Base-by-base conservation (phyloP, 1,140 invertebrate species). In the Amphibalanus amphitrite region DNA sequence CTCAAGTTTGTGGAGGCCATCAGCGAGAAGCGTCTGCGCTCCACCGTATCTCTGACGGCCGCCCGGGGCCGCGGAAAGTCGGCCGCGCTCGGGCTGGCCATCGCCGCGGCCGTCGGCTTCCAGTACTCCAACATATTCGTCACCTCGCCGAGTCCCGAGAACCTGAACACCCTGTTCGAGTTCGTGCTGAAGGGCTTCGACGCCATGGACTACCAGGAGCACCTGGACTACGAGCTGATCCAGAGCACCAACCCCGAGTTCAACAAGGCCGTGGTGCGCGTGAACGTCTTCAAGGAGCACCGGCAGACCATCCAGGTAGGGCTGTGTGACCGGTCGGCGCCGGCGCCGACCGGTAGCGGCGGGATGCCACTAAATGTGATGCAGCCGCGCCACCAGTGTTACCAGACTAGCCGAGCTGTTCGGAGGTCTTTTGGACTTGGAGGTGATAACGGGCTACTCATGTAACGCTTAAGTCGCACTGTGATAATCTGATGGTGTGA, bases 81-180 rank as follows among this genome's bases (percentile, higher is more conserved):
- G 1, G 97, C 97, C 20, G 92, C 96, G 20, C 81, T 99, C n/a
- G 97, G 97, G 8, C 82, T 99, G 69, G 87, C 95, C 1, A 90
- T 99, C 33, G 89, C 91, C 26, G 90, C 87, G 1, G 90, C 89
- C 25, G 82, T 94, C 70, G 87, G 90, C 0, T 89, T 90, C 78
- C 92, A 93, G 28, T 99, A 98, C 81, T 94, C 95, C 25, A 99
- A 99, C 79, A 92, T 99, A 69, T 99, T 96, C 82, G 93, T 99
- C 23, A 97, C 97, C 0, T 95, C 94, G 74, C 97, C 97, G 0
- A 93, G 92, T 79, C 96, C 96, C 3, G 97, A 99, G 80, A 99
- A 99, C 84, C 86, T 99, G 78, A 95, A 93, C 73, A 99, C 96
- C 0, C 82, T 99, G 0, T 99, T 99, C 82, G 92, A 99, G 79